These are phyloP conservation scores for Zosterops japonicus DNA, from an alignment of 2,113 vertebrate genomes.

Conservation along the genomic window DNA sequence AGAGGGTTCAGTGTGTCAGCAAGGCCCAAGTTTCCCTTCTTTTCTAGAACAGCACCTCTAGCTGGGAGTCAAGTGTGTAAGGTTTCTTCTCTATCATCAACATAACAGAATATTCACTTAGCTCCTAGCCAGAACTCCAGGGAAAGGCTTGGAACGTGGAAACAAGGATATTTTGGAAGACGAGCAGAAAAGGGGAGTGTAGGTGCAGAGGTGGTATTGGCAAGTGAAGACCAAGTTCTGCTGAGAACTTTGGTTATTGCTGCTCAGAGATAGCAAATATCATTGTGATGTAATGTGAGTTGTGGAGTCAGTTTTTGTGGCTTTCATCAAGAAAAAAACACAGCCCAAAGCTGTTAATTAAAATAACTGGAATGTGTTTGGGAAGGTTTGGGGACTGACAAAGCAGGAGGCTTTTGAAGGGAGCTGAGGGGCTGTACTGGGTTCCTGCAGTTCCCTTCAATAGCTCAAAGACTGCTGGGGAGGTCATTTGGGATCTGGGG, in stretches of 20 bases:
- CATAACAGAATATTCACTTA: not conserved
- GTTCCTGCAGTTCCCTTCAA: not conserved
- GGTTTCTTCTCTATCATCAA: not conserved
- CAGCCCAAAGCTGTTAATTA: not conserved
- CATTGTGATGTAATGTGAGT: not conserved
- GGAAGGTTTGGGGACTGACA: not conserved
- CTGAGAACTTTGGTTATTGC: not conserved
- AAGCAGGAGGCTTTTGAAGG: not conserved
- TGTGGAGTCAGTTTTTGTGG: not conserved
- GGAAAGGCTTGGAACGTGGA: not conserved
- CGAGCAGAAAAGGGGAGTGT: not conserved
- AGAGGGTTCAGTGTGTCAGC: conserved; percentile 13
- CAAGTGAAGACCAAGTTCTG: not conserved
- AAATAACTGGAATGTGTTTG: not conserved
- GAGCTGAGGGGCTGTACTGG: not conserved
- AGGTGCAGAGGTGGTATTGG: not conserved
- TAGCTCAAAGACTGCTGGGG: not conserved
- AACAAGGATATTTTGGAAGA: not conserved
- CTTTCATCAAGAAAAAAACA: not conserved
- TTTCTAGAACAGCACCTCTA: not conserved
- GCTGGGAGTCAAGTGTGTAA: not conserved
- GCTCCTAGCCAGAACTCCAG: not conserved
- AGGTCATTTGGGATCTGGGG: not conserved
- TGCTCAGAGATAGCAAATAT: not conserved
- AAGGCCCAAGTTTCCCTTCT: conserved; percentile 20